A percentile compares a stretch with the other conserved stretches of the same genome.
phyloP scores from a whole-genome alignment of 2,888 invertebrate species.

The Aromia moschata region DNA sequence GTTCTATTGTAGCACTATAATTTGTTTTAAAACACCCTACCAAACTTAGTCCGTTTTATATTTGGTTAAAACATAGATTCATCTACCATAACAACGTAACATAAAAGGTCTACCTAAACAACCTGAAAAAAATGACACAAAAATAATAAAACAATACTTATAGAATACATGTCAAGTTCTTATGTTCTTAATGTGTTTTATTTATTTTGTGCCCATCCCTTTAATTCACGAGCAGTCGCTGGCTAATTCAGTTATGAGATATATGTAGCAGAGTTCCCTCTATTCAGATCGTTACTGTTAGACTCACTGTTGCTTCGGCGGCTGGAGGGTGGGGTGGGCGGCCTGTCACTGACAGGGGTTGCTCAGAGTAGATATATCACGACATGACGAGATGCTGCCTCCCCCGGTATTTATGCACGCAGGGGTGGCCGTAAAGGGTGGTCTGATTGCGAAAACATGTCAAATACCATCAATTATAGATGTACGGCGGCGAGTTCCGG shows the following conservation, averaged over 20 bases:
- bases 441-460: conserved; percentile 41
- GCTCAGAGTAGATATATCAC: conserved; percentile 37
- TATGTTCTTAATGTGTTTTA: too few species aligned
- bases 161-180: too few species aligned
- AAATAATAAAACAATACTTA: too few species aligned
- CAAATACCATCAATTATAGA: conserved; percentile 38
- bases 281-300: conserved; percentile 35
- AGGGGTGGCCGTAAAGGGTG: conserved; percentile 36
- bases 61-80: too few species aligned
- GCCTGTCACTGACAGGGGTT: conserved; percentile 38
- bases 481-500: neutral
- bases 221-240: too few species aligned
- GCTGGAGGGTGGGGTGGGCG: conserved; percentile 7
- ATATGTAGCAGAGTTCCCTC: conserved; percentile 41
- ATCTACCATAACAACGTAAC: too few species aligned
- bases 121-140: too few species aligned
- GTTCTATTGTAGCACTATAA: too few species aligned
- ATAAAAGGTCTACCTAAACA: too few species aligned
- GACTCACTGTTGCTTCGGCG: conserved; percentile 21
- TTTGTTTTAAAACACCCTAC: too few species aligned
- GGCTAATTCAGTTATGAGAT: conserved; percentile 46
- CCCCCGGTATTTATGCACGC: conserved; percentile 30
- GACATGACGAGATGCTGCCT: conserved; percentile 22
- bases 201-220: too few species aligned
- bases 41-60: too few species aligned